phyloP scores from a whole-genome alignment of 2,888 invertebrate species.

The Hedya salicella region DNA sequence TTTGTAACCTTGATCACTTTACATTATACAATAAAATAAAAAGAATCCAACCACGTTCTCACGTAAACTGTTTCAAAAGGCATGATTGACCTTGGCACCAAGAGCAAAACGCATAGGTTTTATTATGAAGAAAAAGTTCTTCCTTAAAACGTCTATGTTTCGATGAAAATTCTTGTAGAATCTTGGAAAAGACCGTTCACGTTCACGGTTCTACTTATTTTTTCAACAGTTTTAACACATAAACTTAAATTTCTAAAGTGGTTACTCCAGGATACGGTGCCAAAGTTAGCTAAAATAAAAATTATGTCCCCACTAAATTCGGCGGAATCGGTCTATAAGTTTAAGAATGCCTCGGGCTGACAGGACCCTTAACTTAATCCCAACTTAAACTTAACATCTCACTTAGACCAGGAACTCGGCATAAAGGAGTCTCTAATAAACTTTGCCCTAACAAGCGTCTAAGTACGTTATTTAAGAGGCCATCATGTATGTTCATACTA shows the following conservation, averaged over 20 bases:
- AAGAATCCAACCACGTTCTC: too few relatives aligned
- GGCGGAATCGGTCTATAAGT: conserved; percentile 53
- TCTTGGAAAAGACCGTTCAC: neutral
- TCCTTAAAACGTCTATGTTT: too few relatives aligned
- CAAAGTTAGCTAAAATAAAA: conserved; percentile 53
- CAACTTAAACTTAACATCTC: conserved; percentile 55
- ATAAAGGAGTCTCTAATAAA: conserved; percentile 62
- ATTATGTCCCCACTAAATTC: conserved; percentile 51
- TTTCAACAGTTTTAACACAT: conserved; percentile 1
- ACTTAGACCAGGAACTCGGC: conserved; percentile 54
- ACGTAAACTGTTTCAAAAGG: too few relatives aligned
- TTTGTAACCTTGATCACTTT: too few relatives aligned
- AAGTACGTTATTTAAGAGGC: conserved; percentile 61
- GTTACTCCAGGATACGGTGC: conserved; percentile 10
- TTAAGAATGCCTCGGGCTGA: conserved; percentile 52
- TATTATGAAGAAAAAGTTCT: too few relatives aligned
- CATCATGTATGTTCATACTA: conserved; percentile 44
- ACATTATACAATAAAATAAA: too few relatives aligned
- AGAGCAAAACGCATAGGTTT: too few relatives aligned
- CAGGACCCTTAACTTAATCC: conserved; percentile 56
- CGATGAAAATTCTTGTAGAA: neutral
- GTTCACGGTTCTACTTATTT: neutral
- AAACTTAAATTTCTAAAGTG: neutral
- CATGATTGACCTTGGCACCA: too few relatives aligned
- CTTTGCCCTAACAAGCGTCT: conserved; percentile 59